Conservation (phyloP, 2,888 invertebrate species). For the Eremobia ochroleuca region DNA sequence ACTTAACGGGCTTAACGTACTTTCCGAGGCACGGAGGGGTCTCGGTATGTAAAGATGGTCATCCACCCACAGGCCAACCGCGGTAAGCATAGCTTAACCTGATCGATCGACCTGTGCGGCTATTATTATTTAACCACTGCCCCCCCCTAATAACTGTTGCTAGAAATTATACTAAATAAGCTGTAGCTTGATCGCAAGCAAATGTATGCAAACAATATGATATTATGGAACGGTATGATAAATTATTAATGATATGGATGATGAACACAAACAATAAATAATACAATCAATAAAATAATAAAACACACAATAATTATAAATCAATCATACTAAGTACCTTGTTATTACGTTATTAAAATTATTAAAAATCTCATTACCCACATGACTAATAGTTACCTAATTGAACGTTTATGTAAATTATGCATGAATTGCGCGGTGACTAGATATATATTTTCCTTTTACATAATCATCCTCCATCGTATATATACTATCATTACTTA, state of each 20-base stretch:
- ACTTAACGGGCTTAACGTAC: too few relatives aligned
- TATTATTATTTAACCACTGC: too few relatives aligned
- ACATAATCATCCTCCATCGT: conserved; percentile 9
- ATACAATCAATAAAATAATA: neutral
- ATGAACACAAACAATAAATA: neutral
- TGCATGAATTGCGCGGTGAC: conserved; percentile 25
- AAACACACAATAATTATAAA: neutral
- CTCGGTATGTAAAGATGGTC: too few relatives aligned
- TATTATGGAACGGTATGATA: neutral
- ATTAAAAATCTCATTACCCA: neutral
- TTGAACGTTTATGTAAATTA: conserved; percentile 13
- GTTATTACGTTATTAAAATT: neutral
- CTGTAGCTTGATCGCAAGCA: neutral
- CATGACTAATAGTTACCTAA: neutral
- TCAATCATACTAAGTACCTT: conserved; percentile 2
- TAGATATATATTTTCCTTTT: conserved; percentile 10
- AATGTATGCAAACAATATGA: neutral
- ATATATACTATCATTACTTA: neutral
- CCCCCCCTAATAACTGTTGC: neutral
- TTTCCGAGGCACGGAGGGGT: too few relatives aligned
- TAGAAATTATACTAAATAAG: neutral
- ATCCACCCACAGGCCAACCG: too few relatives aligned
- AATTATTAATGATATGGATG: neutral
- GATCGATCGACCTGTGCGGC: too few relatives aligned
- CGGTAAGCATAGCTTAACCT: too few relatives aligned